Conservation (phyloP, 2,888 invertebrate genomes). For the Dynastes tityus region DNA sequence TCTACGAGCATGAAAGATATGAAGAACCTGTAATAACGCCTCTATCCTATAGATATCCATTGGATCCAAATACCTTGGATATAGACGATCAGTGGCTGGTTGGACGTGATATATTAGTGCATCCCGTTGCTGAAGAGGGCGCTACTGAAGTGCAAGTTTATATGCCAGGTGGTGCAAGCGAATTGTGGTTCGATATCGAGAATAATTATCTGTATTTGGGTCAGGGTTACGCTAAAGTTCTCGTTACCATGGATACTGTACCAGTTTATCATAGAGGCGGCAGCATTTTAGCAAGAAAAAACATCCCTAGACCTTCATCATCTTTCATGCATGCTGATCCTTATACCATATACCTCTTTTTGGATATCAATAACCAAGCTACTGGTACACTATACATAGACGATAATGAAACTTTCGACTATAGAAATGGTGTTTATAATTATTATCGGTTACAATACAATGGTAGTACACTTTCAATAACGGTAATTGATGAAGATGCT, state of each 20-base stretch:
- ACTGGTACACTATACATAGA: conserved; percentile 89
- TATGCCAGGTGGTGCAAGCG: conserved; percentile 86
- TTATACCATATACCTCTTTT: conserved; percentile 87
- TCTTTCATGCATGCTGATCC: conserved; percentile 89
- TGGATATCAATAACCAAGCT: conserved; percentile 79
- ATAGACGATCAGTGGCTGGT: conserved; percentile 88
- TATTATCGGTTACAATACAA: conserved; percentile 77
- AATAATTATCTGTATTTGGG: conserved; percentile 48
- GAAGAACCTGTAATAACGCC: conserved; percentile 93
- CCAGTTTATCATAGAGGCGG: conserved; percentile 95
- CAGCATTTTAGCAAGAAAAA: conserved; percentile 87
- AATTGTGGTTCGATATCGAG: conserved; percentile 75
- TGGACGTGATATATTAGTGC: conserved; percentile 87
- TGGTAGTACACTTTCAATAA: conserved; percentile 66
- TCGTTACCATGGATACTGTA: conserved; percentile 72
- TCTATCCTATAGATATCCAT: conserved; percentile 90
- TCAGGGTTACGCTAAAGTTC: conserved; percentile 40
- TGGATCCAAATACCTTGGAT: conserved; percentile 81
- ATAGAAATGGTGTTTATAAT: conserved; percentile 80
- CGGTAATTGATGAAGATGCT: conserved; percentile 27
- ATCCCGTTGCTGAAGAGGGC: conserved; percentile 86
- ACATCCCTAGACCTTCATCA: conserved; percentile 86
- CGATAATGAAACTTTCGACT: conserved; percentile 89
- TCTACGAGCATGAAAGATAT: conserved; percentile 87
- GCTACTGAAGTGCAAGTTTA: conserved; percentile 84